phyloP scores from a whole-genome alignment of 23 tunicate species.

The Oikopleura dioica region DNA sequence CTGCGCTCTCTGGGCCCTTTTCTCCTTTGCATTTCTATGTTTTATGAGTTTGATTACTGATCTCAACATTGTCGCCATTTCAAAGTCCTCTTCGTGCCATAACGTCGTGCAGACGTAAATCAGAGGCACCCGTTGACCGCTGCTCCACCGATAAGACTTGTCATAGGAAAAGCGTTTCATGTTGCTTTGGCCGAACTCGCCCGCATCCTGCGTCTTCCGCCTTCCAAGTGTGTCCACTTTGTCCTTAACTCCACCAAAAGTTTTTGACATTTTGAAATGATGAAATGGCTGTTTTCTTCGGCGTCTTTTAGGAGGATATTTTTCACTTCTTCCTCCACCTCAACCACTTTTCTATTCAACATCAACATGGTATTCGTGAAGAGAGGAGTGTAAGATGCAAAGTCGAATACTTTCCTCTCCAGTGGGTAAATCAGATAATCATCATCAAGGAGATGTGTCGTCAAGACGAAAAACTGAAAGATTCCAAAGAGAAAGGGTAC shows the following conservation, averaged over 20 bases:
- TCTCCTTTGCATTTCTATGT: not conserved
- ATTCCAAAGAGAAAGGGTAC: no score
- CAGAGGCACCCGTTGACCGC: not conserved
- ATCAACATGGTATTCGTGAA: not conserved
- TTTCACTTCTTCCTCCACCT: not conserved
- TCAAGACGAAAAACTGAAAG: no score
- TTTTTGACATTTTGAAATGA: no score
- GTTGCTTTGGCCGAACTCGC: not conserved
- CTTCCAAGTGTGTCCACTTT: no score
- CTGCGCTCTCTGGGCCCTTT: not conserved
- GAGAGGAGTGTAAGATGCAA: not conserved
- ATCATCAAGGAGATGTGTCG: no score
- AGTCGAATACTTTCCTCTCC: not conserved
- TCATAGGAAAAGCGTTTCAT: not conserved
- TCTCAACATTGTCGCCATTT: not conserved
- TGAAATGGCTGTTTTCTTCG: not conserved
- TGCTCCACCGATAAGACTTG: not conserved
- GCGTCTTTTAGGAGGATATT: not conserved
- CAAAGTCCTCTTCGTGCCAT: constrained; percentile 13
- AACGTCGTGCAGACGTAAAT: constrained; percentile 1
- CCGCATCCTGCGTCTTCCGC: no score
- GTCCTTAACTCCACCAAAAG: no score
- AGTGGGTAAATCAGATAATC: not conserved
- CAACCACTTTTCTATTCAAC: not conserved
- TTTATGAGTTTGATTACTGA: not conserved